phyloP scores from a whole-genome alignment of 2,113 vertebrate species.

The Propithecus coquereli region DNA sequence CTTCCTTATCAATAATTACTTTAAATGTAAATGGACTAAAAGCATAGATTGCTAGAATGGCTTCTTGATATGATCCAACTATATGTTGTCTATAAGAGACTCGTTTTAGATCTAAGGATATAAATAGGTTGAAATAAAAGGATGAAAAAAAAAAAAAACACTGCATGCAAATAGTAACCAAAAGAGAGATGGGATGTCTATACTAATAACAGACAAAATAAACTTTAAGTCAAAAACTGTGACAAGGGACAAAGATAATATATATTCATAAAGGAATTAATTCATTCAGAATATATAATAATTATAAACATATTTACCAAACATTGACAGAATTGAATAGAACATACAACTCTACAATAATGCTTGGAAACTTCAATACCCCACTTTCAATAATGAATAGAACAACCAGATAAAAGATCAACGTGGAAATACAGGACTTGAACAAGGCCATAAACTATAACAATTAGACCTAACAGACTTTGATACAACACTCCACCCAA shows the following conservation, averaged over 20 bases:
- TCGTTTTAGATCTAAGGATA: not conserved
- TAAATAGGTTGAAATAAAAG: not conserved
- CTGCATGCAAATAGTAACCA: not conserved
- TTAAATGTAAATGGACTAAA: too few relatives aligned
- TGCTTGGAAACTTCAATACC: not conserved
- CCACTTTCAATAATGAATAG: not conserved
- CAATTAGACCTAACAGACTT: not conserved
- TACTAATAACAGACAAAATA: not conserved
- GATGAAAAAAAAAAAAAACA: not conserved
- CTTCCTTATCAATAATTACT: too few relatives aligned
- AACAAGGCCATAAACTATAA: not conserved
- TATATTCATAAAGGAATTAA: not conserved
- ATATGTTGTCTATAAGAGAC: not conserved
- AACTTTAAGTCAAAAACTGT: not conserved
- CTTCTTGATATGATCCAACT: not conserved
- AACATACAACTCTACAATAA: not conserved
- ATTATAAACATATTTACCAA: too few relatives aligned
- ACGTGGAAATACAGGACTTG: not conserved
- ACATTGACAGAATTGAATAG: too few relatives aligned
- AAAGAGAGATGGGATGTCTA: not conserved
- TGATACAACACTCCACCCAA: not conserved
- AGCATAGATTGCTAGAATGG: too few relatives aligned
- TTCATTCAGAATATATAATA: not conserved
- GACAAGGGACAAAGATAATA: not conserved
- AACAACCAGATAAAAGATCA: not conserved